A percentile compares a stretch with the other conserved stretches of the same genome.
These are phyloP conservation scores for Stichodactyla helianthus DNA, from an alignment of 64 coral and sea anemone genomes.

Conservation along the genomic window DNA sequence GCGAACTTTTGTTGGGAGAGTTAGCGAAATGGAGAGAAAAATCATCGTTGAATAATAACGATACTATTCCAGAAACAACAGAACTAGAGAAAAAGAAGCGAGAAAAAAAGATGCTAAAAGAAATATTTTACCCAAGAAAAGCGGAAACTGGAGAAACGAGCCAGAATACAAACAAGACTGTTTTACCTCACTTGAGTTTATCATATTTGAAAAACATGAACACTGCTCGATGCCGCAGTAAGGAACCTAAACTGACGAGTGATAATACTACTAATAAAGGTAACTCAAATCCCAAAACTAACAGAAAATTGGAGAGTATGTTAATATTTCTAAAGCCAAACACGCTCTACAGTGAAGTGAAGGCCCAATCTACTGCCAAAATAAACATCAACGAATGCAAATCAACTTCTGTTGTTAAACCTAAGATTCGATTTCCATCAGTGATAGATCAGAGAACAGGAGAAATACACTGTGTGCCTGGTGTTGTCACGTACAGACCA, in stretches of 20 bases:
- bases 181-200: neutral
- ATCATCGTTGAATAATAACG: neutral
- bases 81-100: neutral
- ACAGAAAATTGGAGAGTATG: neutral
- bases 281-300: neutral
- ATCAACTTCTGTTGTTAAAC: neutral
- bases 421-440: constrained; percentile 8
- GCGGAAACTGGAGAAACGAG: neutral
- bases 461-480: constrained; percentile 16
- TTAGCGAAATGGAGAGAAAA: neutral
- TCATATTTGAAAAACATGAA: neutral
- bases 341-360: neutral
- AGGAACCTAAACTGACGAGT: neutral
- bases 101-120: no score
- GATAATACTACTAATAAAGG: neutral
- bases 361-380: constrained; percentile 1
- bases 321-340: constrained; percentile 17
- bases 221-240: neutral
- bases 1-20: neutral
- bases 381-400: constrained; percentile 4
- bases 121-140: neutral
- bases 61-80: neutral
- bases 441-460: constrained; percentile 24
- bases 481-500: neutral
- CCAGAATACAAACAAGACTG: no score